Evolutionary conservation across 2,113 vertebrate genomes (phyloP), one percentile per base, ranked within the genome.

Genomic region (Rissa tridactyla): DNA sequence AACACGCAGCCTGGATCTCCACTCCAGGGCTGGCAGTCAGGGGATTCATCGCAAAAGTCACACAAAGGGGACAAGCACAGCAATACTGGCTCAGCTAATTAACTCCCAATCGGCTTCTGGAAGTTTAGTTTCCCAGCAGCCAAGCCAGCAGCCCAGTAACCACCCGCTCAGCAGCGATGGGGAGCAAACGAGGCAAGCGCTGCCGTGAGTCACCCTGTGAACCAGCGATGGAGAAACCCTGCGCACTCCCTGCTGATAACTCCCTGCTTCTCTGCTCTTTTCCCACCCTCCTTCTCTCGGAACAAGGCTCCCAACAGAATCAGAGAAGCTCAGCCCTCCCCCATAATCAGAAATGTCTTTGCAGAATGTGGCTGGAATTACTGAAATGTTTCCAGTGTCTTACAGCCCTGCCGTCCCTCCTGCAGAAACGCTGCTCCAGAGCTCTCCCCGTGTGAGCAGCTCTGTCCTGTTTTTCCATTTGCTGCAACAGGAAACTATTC

Each of bases 1-100:
- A 58, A 21, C 25, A 7, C 32, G 21, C 30, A 23, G 19, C 6
- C 23, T 2, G 0, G 32, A 13, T 44, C 58, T 76, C 1, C 1
- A 3, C 55, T 34, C 73, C 68, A 64, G 40, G 29, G 11, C 21
- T 46, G 34, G 36, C 13, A 34, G 4, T 5, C 75, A 20, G 64
- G 38, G 19, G 10, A 7, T 57, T 64, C 9, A 27, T 10, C 44
- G 11, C 73, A 49, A 15, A n/a, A 15, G 49, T 38, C 69, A 51
- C 38, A 40, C 29, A 29, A n/a, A 60, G 9, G 12, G 70, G 14
- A 65, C 22, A 54, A 54, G 44, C 30, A 10, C 11, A 55, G 54
- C 25, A 46, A 22, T 26, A 57, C 17, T 38, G 58, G 26, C 86
- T 92, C 62, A 57, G 73, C 14, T 40, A 17, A 38, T 20, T 46